Evolutionary conservation across 2,888 invertebrate species (phyloP).

Genomic region (Hipparchia sbordonii): DNA sequence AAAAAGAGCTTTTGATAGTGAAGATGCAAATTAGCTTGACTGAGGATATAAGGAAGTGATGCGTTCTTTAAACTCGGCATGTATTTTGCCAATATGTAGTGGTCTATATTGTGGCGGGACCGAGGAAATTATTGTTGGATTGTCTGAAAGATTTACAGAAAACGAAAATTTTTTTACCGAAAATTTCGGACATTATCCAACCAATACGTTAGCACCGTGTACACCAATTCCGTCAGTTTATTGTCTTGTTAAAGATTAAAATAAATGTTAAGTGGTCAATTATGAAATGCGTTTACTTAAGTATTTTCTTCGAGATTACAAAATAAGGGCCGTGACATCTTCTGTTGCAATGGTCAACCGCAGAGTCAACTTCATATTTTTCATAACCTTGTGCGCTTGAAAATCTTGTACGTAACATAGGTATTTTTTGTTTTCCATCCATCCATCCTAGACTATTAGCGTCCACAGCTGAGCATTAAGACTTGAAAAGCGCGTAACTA

Average conservation of each 20-base stretch:
- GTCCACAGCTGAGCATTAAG: too few relatives aligned
- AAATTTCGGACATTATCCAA: too few relatives aligned
- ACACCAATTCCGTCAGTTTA: too few relatives aligned
- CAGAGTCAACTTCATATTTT: neutral
- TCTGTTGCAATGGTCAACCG: slow-evolving; percentile 2
- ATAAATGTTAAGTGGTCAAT: neutral
- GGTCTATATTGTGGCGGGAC: too few relatives aligned
- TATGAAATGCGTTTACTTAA: neutral
- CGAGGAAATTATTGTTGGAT: too few relatives aligned
- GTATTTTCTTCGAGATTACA: slow-evolving; percentile 3
- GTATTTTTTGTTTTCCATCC: too few relatives aligned
- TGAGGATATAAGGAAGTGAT: neutral
- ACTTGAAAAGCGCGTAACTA: too few relatives aligned
- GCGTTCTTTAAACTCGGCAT: neutral
- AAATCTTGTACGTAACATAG: too few relatives aligned
- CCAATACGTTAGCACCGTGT: too few relatives aligned
- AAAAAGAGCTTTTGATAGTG: slow-evolving; percentile 27
- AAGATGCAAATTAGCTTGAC: slow-evolving; percentile 22
- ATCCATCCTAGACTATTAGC: too few relatives aligned
- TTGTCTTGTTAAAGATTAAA: neutral
- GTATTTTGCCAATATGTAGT: neutral
- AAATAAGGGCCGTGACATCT: slow-evolving; percentile 9
- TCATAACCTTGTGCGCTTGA: slow-evolving; percentile 3
- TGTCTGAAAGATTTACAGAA: too few relatives aligned
- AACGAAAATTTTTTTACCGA: too few relatives aligned